Evolutionary conservation across 2,113 vertebrate species (phyloP), one percentile per base, ranked within the genome.

Genomic region (Ibidorhyncha struthersii): DNA sequence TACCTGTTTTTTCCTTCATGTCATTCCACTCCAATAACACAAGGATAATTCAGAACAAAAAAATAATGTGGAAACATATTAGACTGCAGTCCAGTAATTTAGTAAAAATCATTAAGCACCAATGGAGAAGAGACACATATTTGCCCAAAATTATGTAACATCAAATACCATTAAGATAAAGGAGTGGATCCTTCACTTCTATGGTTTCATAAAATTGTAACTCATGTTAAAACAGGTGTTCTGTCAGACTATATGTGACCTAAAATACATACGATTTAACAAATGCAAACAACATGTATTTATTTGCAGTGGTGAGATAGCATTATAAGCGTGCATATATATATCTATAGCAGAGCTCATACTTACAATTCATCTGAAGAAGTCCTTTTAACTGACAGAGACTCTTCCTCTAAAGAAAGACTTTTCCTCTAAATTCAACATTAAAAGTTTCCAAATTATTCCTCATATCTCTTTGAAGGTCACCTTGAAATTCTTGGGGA

Each of bases 401-500:
- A 30, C 5, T 43, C 32, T 41, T 58, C 25, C 10, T 59, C 52
- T 52, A 79, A 53, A 84, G 32, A 76, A 80, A 67, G 55, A 45
- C 12, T 29, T 61, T 41, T 26, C n/a, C 20, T 80, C 56, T 63
- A 82, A 70, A 76, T 59, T 84, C 20, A 62, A 26, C 14, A 30
- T 18, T 27, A 38, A 77, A 77, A 63, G 18, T 78, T 92, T 53
- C 30, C 2, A 18, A 80, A 53, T 49, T 62, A 52, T 79, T 71
- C n/a, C 17, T 73, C 27, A 3, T 13, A 49, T 45, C 32, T 78
- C n/a, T 63, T 81, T 82, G 80, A 91, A 81, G 65, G 86, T 91
- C 93, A 95, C 96, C 91, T 96, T 96, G 93, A 84, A 84, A 87
- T 65, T 96, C 80, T 69, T 36, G 30, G 80, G 69, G 86, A 81